Percentiles rank a stretch among this genome's conserved stretches.
Conservation (phyloP, 2,888 invertebrate genomes). For the Mythimna vitellina region DNA sequence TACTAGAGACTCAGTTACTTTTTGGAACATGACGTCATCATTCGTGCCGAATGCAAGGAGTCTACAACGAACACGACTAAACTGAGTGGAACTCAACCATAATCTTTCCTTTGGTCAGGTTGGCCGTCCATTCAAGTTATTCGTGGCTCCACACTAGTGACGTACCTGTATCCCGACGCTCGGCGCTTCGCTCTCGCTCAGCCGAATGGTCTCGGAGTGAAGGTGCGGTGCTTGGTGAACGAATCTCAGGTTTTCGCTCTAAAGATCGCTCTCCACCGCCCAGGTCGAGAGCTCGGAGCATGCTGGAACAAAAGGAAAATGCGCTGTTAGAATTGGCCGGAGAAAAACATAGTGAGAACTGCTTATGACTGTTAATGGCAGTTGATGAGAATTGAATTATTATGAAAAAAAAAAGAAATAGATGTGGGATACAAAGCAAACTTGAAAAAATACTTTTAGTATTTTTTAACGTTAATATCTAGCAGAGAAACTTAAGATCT, state of each 20-base stretch:
- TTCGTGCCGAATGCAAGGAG: conserved; percentile 50
- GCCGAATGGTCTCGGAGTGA: conserved; percentile 77
- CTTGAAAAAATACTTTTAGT: too few relatives aligned
- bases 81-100: conserved; percentile 27
- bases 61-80: conserved; percentile 40
- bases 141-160: conserved; percentile 58
- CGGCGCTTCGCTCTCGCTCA: conserved; percentile 82
- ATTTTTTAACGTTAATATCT: neutral
- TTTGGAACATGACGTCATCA: conserved; percentile 12
- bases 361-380: neutral
- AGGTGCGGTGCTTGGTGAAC: conserved; percentile 83
- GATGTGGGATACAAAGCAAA: too few relatives aligned
- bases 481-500: neutral
- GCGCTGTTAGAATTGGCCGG: neutral
- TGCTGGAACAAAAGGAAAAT: conserved; percentile 88
- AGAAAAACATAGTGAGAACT: neutral
- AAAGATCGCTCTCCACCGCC: conserved; percentile 78
- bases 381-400: neutral
- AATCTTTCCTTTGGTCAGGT: neutral
- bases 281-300: conserved; percentile 94
- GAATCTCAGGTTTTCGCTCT: conserved; percentile 88
- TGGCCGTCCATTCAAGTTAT: conserved; percentile 30
- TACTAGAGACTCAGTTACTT: neutral
- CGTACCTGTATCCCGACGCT: conserved; percentile 86
- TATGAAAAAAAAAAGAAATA: neutral